Conservation (phyloP, 2,113 vertebrate genomes). For the Condylura cristata region DNA sequence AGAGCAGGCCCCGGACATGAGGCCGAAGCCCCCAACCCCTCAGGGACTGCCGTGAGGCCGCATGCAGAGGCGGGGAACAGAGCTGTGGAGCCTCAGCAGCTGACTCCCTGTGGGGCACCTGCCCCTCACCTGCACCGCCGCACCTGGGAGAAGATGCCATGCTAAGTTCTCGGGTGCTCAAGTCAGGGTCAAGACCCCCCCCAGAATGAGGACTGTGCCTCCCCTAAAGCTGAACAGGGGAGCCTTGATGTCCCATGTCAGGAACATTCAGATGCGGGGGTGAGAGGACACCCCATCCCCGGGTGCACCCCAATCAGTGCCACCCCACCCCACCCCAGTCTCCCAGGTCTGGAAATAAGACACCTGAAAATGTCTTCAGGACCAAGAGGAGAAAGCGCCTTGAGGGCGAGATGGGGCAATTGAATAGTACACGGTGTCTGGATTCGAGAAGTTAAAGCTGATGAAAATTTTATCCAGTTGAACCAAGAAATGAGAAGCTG, state of each 20-base stretch:
- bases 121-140: not conserved
- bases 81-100: not conserved
- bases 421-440: conserved; percentile 58
- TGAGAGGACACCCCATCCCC: not conserved
- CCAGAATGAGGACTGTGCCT: not conserved
- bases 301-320: rapidly evolving
- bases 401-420: conserved; percentile 32
- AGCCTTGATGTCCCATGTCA: rapidly evolving
- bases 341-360: not conserved
- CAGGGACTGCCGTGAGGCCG: not conserved
- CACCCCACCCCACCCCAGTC: not conserved
- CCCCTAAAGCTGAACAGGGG: rapidly evolving
- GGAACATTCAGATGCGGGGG: not conserved
- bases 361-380: not conserved
- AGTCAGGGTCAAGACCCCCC: too few species aligned
- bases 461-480: conserved; percentile 73
- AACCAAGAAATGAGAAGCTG: conserved; percentile 73
- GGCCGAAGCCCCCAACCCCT: rapidly evolving
- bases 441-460: conserved; percentile 67
- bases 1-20: rapidly evolving
- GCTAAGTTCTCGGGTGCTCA: too few species aligned
- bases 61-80: rapidly evolving
- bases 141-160: too few species aligned
- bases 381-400: not conserved
- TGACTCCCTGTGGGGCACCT: not conserved